These are phyloP conservation scores for Perdix hodgsoniae DNA, from an alignment of 2,797 vertebrate genomes.

Conservation along the genomic window DNA sequence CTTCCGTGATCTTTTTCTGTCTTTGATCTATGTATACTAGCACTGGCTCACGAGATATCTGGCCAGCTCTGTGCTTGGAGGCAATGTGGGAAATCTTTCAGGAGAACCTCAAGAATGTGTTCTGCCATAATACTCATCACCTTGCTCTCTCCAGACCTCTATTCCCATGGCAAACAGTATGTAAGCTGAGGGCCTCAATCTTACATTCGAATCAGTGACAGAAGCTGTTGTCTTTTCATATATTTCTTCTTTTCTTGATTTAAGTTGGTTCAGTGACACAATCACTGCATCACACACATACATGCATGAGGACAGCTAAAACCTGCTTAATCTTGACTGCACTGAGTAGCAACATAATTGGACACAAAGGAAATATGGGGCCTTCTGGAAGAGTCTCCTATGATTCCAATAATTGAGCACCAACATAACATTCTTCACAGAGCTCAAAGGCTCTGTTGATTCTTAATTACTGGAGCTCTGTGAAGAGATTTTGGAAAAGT, in stretches of 20 bases:
- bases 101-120: neutral
- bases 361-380: neutral
- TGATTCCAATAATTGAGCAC: neutral
- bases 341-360: neutral
- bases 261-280: neutral
- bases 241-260: neutral
- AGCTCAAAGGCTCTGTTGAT: too few relatives aligned
- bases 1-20: neutral
- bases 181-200: fast-evolving
- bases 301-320: neutral
- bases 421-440: neutral
- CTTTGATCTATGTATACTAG: neutral
- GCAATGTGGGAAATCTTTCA: neutral
- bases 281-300: neutral
- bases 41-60: neutral
- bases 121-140: neutral
- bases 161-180: neutral
- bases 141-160: fast-evolving
- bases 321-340: neutral
- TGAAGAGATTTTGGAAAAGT: neutral
- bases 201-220: neutral
- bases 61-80: neutral
- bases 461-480: neutral
- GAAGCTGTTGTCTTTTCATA: neutral
- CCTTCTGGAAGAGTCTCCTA: neutral